Evolutionary conservation across 2,797 vertebrate species (phyloP).

Genomic region (Coluber constrictor): DNA sequence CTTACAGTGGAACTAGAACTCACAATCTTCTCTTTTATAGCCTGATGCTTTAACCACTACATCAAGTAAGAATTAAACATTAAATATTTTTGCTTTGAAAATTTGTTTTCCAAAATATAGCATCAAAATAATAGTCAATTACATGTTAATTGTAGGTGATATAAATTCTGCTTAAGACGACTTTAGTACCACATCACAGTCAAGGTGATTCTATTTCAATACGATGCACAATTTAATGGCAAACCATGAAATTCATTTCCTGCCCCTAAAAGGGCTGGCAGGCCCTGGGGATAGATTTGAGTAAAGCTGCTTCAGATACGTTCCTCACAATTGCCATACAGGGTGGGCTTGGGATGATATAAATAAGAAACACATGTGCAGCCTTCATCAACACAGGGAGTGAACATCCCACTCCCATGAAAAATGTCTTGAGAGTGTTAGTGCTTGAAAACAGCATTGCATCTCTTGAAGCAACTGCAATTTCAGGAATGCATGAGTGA

Average conservation of each 20-base stretch:
- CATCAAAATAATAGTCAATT: background rate
- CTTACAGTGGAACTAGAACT: background rate
- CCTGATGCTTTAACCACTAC: background rate
- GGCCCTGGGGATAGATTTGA: background rate
- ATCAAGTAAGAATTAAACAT: background rate
- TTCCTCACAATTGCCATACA: background rate
- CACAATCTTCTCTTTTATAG: background rate
- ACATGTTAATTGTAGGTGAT: background rate
- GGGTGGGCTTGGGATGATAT: background rate
- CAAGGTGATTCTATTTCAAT: background rate
- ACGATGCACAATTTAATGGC: background rate
- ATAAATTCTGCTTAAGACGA: background rate
- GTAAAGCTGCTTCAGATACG: background rate
- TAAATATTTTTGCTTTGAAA: background rate
- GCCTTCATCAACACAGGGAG: background rate
- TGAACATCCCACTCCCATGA: background rate
- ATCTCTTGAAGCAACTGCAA: conserved; percentile 15
- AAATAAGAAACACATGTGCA: conserved; percentile 29
- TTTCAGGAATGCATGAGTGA: conserved; percentile 14
- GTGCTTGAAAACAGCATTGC: background rate
- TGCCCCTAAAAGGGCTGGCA: background rate
- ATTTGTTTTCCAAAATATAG: background rate
- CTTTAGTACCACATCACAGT: background rate
- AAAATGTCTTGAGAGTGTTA: background rate
- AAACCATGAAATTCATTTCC: background rate